Conservation (phyloP, 2,797 vertebrate genomes). For the Falco naumanni region DNA sequence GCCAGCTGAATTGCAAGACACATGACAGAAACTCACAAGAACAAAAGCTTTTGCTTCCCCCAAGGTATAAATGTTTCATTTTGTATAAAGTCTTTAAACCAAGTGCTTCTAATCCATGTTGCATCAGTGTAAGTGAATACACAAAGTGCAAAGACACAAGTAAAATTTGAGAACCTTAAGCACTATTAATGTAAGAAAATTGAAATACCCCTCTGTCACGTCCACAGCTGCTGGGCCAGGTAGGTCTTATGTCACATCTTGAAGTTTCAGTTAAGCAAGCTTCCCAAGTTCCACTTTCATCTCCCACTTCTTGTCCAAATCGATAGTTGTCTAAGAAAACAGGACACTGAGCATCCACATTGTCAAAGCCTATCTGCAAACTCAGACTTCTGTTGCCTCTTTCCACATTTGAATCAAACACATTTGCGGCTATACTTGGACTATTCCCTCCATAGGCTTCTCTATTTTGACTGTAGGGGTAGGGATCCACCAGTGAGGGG, state of each 20-base stretch:
- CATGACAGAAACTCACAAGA: background rate
- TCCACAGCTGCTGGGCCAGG: background rate
- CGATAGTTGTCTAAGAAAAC: background rate
- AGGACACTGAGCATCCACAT: background rate
- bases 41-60: background rate
- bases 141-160: background rate
- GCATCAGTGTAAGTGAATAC: background rate
- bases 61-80: background rate
- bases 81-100: background rate
- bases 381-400: background rate
- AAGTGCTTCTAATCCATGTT: background rate
- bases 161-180: background rate
- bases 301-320: background rate
- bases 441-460: background rate
- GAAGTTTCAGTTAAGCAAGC: background rate
- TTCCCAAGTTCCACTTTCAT: background rate
- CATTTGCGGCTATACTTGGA: background rate
- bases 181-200: background rate
- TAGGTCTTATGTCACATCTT: background rate
- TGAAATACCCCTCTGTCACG: slow-evolving; percentile 15
- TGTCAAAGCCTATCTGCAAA: background rate
- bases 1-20: background rate
- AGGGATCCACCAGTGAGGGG: background rate
- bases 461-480: background rate
- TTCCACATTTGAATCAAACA: background rate